Percentiles rank a stretch among this genome's conserved stretches.
Conservation (phyloP, 2,888 invertebrate species). For the Trichacis sp. region DNA sequence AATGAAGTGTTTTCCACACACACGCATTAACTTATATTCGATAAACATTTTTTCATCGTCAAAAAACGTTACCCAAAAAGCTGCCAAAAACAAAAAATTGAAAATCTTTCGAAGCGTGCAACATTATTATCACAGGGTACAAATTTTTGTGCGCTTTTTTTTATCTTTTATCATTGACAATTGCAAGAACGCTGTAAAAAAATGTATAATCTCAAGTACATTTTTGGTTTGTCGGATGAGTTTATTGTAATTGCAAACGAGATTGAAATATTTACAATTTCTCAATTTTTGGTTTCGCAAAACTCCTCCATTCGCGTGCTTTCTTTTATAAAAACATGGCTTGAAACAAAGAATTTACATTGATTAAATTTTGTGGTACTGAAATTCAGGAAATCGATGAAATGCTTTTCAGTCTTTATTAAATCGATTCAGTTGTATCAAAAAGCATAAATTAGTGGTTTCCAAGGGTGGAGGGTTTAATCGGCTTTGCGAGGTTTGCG, state of each 20-base stretch:
- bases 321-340: too few relatives aligned
- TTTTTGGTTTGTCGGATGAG: background rate
- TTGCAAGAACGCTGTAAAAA: background rate
- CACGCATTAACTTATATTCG: too few relatives aligned
- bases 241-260: too few relatives aligned
- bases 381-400: too few relatives aligned
- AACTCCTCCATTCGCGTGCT: too few relatives aligned
- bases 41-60: too few relatives aligned
- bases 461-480: slow-evolving; percentile 57
- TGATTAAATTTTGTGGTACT: too few relatives aligned
- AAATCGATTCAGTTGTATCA: background rate
- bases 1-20: too few relatives aligned
- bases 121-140: slow-evolving; percentile 1
- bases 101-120: background rate
- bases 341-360: too few relatives aligned
- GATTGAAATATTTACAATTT: background rate
- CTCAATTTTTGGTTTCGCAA: background rate
- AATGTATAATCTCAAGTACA: background rate
- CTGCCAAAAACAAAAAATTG: too few relatives aligned
- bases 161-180: background rate
- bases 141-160: background rate
- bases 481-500: slow-evolving; percentile 82
- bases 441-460: background rate
- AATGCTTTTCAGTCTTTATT: background rate
- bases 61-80: too few relatives aligned